Evolutionary conservation across 2,113 vertebrate genomes (phyloP), one percentile per base, ranked within the genome.

Genomic region (Megaleporinus macrocephalus): DNA sequence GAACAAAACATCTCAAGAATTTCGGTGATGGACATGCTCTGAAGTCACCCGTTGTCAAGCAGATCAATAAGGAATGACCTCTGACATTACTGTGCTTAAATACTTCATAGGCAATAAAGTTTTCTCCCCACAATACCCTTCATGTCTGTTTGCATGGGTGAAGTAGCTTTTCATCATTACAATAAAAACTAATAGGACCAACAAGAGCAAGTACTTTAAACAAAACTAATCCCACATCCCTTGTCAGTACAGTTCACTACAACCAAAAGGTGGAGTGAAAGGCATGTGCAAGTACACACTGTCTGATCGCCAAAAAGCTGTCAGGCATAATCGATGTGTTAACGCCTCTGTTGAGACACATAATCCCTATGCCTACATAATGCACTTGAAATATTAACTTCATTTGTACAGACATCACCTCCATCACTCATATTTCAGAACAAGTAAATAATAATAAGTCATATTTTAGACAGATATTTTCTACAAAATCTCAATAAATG

Each of bases 1-100:
- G 91, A 24, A 94, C 85, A 76, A 94, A 91, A 81, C 89, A 95
- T 84, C 90, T 95, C 87, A 91, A 94, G 89, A 91, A 47, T 6
- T 75, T 92, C 51, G 81, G 86, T 5, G 88, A 92, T 22, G 88
- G 24, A 77, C 82, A 49, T 13, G 18, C 5, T 11, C 0, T 16
- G 6, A 85, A 29, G 6, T n/a, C 72, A 49, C 3, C 36, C 0
- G n/a, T 20, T 7, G 27, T 14, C 16, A 51, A 59, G 44, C 16
- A 29, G 18, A 18, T 1, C 20, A 26, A 73, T 68, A 29, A 59
- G 57, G 33, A 71, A 71, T 79, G n/a, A 78, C n/a, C 47, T 18
- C 10, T 13, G 20, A 12, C 62, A 15, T 29, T 36, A 2, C 20
- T 36, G 16, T 36, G 18, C 33, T 70, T 11, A 44, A 15, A 70